A percentile compares a stretch with the other conserved stretches of the same genome.
Evolutionary conservation across 2,113 vertebrate genomes (phyloP).

Genomic region (Pelecanus crispus): DNA sequence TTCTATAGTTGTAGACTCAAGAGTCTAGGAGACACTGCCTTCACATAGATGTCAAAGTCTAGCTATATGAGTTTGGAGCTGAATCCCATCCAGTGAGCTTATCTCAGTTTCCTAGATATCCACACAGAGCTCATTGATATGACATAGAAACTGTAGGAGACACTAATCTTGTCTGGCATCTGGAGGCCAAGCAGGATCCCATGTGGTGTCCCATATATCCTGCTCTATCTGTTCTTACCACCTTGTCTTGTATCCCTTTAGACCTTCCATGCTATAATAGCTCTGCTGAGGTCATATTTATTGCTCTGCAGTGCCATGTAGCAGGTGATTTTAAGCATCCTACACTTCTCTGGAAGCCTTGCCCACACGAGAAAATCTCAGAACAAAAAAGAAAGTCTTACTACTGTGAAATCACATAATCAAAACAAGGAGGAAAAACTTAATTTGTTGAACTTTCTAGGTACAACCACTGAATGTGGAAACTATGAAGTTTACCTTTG

Average conservation of each 20-base stretch:
- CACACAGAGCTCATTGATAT: background rate
- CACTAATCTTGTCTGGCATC: background rate
- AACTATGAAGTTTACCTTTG: background rate
- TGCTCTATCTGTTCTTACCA: background rate
- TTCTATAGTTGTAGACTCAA: background rate
- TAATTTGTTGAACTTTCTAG: background rate
- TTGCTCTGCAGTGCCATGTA: background rate
- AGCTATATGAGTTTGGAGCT: background rate
- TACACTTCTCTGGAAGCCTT: background rate
- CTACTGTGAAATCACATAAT: background rate
- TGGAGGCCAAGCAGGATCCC: background rate
- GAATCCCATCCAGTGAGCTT: background rate
- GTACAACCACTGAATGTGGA: background rate
- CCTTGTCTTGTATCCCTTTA: background rate
- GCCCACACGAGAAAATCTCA: background rate
- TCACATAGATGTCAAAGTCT: background rate
- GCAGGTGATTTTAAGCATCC: background rate
- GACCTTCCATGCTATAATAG: background rate
- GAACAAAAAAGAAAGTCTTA: background rate
- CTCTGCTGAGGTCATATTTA: background rate
- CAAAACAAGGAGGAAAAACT: background rate
- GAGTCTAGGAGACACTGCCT: background rate
- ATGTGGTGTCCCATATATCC: too few species aligned
- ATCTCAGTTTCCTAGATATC: background rate
- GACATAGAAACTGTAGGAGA: background rate